Evolutionary conservation across 2,888 invertebrate genomes (phyloP), one percentile per base, ranked within the genome.

Genomic region (Chrysodeixis includens): DNA sequence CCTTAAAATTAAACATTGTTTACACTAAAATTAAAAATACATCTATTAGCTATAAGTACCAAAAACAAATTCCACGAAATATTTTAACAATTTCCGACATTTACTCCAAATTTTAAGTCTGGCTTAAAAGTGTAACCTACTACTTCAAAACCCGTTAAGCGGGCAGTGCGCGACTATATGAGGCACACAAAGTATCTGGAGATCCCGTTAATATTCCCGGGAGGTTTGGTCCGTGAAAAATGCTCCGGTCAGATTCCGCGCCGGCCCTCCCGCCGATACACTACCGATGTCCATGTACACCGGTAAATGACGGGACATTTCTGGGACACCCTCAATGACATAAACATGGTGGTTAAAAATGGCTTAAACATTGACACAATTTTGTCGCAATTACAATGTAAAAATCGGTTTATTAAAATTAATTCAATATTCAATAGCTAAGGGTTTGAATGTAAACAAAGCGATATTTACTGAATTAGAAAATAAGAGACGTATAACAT

Each of bases 201-300:
- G 74, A 78, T 69, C 75, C 68, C 71, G 81, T 74, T 83, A 83
- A 83, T 83, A 83, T 77, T 72, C 76, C 73, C 74, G 59, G 62
- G 62, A 72, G 83, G 71, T 69, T 73, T 67, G 68, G 68, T 69
- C 65, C 72, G 65, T 79, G 83, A 83, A 82, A 82, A 83, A 82
- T 83, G 82, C 78, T 74, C 65, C 75, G 82, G 83, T 82, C 78
- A 82, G 78, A 73, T 69, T 76, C 80, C 70, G 69, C 70, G 69
- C 73, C 69, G 64, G 62, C 65, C 63, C 69, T 66, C 73, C 72
- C 66, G 46, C 69, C 71, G 65, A 74, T 74, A 78, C 63, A 73
- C 73, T 66, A 56, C 58, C 62, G 35, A 44, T 51, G 18, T 49
- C 59, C 60, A 32, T 8, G 62, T 18, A 58, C 12, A 52, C 59